These are phyloP conservation scores for Caenorhabditis doughertyi DNA, from an alignment of 2,888 invertebrate genomes.

Conservation along the genomic window DNA sequence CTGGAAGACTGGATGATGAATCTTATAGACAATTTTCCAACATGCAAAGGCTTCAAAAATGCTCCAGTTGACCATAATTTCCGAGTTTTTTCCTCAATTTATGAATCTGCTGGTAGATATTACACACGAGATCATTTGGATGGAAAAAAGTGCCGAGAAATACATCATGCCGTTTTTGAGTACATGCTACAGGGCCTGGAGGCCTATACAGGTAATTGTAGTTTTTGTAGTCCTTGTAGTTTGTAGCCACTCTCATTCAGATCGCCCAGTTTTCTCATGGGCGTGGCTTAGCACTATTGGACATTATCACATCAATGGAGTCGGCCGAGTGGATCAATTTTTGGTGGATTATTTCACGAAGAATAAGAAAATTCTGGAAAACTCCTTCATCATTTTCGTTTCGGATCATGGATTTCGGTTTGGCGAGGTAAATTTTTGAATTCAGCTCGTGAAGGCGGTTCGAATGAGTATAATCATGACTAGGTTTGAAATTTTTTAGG, in stretches of 20 bases:
- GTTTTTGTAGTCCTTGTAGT: too few species aligned
- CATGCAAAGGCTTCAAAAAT: constrained; percentile 67
- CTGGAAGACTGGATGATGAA: constrained; percentile 59
- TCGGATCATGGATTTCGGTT: constrained; percentile 70
- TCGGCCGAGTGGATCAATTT: constrained; percentile 56
- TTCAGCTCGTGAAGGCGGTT: too few species aligned
- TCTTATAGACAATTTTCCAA: constrained; percentile 62
- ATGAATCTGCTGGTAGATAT: constrained; percentile 1
- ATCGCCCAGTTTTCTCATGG: constrained; percentile 67
- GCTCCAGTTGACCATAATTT: constrained; percentile 66
- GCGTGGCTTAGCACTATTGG: constrained; percentile 61
- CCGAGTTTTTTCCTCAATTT: constrained; percentile 39
- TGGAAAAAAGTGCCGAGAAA: constrained; percentile 36
- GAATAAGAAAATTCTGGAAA: constrained; percentile 45
- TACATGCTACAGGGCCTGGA: constrained; percentile 62
- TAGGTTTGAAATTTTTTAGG: too few species aligned
- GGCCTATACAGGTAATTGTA: constrained; percentile 53
- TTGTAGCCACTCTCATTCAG: background rate
- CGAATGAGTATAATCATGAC: too few species aligned
- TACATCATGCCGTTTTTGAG: constrained; percentile 55
- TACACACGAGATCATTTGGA: constrained; percentile 13
- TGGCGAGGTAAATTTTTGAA: background rate
- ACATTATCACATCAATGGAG: constrained; percentile 63
- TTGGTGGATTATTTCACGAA: constrained; percentile 64
- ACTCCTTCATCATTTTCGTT: constrained; percentile 67